Conservation (phyloP, 2,888 invertebrate genomes). For the Drosophila anceps region DNA sequence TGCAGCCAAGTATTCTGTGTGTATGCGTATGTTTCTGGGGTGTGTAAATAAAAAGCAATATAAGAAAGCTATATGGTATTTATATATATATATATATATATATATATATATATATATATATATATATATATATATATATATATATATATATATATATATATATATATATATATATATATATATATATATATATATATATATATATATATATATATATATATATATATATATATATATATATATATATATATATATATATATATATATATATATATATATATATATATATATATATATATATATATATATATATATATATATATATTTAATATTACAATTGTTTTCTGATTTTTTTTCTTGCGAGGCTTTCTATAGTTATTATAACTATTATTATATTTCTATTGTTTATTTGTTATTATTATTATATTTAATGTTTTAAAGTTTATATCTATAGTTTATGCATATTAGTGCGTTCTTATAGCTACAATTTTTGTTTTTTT, state of each 20-base stretch:
- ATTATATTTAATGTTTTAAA: too few species aligned
- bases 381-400: not conserved
- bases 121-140: conserved; percentile 16
- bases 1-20: not conserved
- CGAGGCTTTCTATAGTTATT: not conserved
- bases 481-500: conserved; percentile 39
- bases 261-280: conserved; percentile 14
- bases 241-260: conserved; percentile 21
- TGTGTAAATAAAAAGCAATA: conserved; percentile 3
- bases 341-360: conserved; percentile 9
- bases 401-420: too few species aligned
- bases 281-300: conserved; percentile 22
- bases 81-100: conserved; percentile 17
- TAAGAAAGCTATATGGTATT: not conserved
- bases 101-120: conserved; percentile 24
- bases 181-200: conserved; percentile 20
- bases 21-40: conserved; percentile 1
- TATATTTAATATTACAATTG: conserved; percentile 26
- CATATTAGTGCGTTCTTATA: conserved; percentile 27
- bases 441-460: conserved; percentile 13
- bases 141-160: conserved; percentile 16
- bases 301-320: conserved; percentile 21
- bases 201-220: conserved; percentile 12
- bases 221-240: conserved; percentile 20
- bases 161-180: conserved; percentile 20